Conservation (phyloP, 2,888 invertebrate species). For the Drosophila parthenogenetica region DNA sequence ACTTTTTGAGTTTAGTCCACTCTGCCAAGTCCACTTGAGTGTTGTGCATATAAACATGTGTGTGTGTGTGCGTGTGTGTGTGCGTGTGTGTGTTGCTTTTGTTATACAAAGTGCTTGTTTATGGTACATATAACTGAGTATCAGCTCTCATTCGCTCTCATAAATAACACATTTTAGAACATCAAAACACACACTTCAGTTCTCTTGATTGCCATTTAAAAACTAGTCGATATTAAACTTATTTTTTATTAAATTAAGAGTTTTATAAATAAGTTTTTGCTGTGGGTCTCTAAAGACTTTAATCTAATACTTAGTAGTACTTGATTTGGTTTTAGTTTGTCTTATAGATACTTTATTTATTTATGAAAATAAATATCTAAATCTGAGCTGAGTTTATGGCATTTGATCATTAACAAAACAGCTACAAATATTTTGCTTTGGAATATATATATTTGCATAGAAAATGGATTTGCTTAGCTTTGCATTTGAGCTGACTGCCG, state of each 20-base stretch:
- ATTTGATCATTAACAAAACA: not conserved
- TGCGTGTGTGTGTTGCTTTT: slow-evolving; percentile 8
- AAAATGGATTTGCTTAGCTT: slow-evolving; percentile 17
- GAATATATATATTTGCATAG: slow-evolving; percentile 8
- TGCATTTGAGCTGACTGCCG: slow-evolving; percentile 3
- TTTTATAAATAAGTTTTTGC: not conserved
- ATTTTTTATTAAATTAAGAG: slow-evolving; percentile 1
- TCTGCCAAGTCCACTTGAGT: slow-evolving; percentile 19
- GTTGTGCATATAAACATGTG: not conserved
- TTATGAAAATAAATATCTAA: too few species aligned
- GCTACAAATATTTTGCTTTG: not conserved
- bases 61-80: slow-evolving; percentile 3
- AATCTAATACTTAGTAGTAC: too few species aligned
- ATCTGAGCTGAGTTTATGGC: not conserved
- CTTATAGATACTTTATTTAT: too few species aligned
- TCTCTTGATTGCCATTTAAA: slow-evolving; percentile 1
- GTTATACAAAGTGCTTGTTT: slow-evolving; percentile 21
- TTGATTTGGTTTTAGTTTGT: too few species aligned
- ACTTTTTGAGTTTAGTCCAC: slow-evolving; percentile 17
- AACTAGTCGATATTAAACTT: slow-evolving; percentile 8
- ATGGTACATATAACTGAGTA: slow-evolving; percentile 1
- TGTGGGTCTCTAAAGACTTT: too few species aligned
- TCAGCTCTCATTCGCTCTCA: slow-evolving; percentile 5
- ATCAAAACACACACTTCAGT: slow-evolving; percentile 6
- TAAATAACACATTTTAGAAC: slow-evolving; percentile 15